Evolutionary conservation across 2,888 invertebrate genomes (phyloP).

Genomic region (Camptogramma bilineatum): DNA sequence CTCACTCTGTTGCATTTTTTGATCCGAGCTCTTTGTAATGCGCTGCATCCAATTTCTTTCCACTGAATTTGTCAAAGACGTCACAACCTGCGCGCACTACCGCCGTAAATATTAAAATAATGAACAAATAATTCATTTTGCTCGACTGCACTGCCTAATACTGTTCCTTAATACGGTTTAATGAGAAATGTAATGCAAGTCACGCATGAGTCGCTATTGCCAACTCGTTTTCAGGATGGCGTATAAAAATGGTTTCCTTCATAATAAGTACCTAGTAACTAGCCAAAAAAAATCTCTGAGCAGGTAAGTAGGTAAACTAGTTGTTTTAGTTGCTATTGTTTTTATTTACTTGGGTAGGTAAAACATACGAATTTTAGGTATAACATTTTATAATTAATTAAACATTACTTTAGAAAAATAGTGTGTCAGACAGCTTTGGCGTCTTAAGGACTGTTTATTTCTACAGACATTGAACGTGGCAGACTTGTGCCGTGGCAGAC

Average conservation of each 20-base stretch:
- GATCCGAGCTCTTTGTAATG: slow-evolving; percentile 51
- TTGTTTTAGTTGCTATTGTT: too few relatives aligned
- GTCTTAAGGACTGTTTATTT: too few relatives aligned
- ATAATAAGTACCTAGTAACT: background rate
- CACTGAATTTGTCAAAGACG: slow-evolving; percentile 64
- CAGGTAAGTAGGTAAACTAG: too few relatives aligned
- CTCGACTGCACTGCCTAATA: slow-evolving; percentile 24
- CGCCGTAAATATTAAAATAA: slow-evolving; percentile 52
- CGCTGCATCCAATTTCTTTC: slow-evolving; percentile 57
- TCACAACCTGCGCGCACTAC: slow-evolving; percentile 50
- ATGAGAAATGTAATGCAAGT: slow-evolving; percentile 34
- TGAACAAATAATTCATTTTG: slow-evolving; percentile 55
- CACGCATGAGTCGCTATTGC: slow-evolving; percentile 24
- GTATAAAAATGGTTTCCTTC: background rate
- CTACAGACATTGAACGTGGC: too few relatives aligned
- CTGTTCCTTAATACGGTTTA: slow-evolving; percentile 43
- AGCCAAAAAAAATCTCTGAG: too few relatives aligned
- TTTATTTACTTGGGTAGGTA: too few relatives aligned
- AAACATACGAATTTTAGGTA: too few relatives aligned
- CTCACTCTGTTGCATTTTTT: slow-evolving; percentile 62
- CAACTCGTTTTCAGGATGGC: slow-evolving; percentile 9
- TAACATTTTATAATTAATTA: too few relatives aligned
- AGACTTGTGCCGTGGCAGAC: too few relatives aligned
- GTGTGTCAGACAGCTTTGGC: too few relatives aligned
- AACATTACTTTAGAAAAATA: too few relatives aligned